A percentile compares a stretch with the other conserved stretches of the same genome.
These are phyloP conservation scores for Xanthia togata DNA, from an alignment of 2,888 invertebrate genomes.

Conservation along the genomic window DNA sequence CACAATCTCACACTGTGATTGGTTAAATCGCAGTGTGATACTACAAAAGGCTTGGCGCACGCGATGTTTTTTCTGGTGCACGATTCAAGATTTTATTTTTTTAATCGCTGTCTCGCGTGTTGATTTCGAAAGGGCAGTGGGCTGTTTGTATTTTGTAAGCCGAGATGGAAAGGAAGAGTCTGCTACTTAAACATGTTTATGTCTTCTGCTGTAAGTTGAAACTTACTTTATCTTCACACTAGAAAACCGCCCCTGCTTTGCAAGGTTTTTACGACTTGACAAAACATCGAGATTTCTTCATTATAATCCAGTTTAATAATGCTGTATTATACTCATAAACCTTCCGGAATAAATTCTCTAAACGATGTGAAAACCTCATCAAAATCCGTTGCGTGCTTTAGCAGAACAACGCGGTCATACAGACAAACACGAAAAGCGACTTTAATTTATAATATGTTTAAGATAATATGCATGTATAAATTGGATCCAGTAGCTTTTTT, in stretches of 20 bases:
- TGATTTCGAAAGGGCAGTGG: conserved; percentile 26
- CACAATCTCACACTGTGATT: conserved; percentile 30
- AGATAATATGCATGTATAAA: too few species aligned
- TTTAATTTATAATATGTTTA: too few species aligned
- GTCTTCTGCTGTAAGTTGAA: neutral
- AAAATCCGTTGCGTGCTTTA: too few species aligned
- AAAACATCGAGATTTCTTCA: too few species aligned
- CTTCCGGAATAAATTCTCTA: too few species aligned
- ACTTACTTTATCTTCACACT: neutral
- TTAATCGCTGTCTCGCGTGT: conserved; percentile 61
- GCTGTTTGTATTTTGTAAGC: conserved; percentile 24
- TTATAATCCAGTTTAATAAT: too few species aligned
- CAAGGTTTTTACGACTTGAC: too few species aligned
- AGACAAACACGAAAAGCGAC: too few species aligned
- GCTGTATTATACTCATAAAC: too few species aligned
- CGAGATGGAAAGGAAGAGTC: conserved; percentile 4
- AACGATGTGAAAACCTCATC: too few species aligned
- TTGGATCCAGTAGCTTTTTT: neutral
- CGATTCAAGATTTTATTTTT: conserved; percentile 45
- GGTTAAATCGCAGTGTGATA: conserved; percentile 35
- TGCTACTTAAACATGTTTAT: neutral
- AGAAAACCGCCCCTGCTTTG: neutral
- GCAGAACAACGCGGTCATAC: too few species aligned
- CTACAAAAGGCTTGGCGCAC: conserved; percentile 52
- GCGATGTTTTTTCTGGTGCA: conserved; percentile 52